Evolutionary conservation across 2,113 vertebrate genomes (phyloP).

Genomic region (Vidua chalybeata): DNA sequence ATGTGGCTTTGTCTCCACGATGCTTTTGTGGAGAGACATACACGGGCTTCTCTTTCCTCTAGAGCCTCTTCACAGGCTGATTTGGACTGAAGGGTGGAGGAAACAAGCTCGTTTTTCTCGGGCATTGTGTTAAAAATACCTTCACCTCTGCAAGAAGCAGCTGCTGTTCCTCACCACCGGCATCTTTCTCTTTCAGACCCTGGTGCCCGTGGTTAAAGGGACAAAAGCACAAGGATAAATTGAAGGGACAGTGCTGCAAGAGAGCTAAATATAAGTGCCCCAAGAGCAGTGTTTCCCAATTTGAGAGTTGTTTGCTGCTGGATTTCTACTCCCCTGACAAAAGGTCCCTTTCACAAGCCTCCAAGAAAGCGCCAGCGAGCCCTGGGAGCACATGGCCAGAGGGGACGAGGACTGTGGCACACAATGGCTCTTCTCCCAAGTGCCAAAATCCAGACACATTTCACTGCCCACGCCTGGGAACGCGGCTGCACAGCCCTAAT

Average conservation of each 20-base stretch:
- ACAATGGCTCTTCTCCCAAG: background rate
- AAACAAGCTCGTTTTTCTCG: background rate
- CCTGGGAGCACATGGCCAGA: background rate
- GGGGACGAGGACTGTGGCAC: background rate
- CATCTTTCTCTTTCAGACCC: background rate
- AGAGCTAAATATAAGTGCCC: constrained; percentile 50
- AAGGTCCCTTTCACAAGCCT: constrained; percentile 7
- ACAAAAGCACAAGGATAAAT: background rate
- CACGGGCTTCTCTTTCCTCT: background rate
- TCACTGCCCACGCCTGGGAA: background rate
- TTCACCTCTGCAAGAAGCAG: background rate
- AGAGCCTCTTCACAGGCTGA: background rate
- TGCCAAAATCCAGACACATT: background rate
- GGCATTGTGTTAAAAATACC: constrained; percentile 38
- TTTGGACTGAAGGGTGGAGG: background rate
- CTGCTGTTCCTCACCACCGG: background rate
- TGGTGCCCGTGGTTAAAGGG: background rate
- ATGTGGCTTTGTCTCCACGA: background rate
- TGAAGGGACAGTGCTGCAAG: background rate
- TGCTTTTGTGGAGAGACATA: background rate
- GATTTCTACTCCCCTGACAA: constrained; percentile 3
- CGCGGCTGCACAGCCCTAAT: background rate
- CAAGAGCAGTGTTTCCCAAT: background rate
- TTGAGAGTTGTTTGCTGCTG: background rate
- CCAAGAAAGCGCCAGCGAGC: background rate